phyloP scores from a whole-genome alignment of 2,797 vertebrate genomes.

The Hypotaenidia philippensis region DNA sequence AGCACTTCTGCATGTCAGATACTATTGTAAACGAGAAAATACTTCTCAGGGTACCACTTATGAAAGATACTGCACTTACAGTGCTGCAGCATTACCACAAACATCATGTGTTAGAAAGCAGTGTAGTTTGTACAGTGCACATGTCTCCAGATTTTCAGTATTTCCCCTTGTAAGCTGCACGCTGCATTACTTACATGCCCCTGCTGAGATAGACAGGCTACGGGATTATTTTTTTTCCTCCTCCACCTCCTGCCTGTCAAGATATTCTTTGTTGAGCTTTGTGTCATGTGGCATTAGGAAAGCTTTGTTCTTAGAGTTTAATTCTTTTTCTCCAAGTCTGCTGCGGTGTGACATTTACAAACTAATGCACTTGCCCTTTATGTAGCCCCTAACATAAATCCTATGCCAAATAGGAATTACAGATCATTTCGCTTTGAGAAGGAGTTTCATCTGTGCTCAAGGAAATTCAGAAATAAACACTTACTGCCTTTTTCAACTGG shows the following conservation, averaged over 20 bases:
- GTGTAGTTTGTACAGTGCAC: fast-evolving
- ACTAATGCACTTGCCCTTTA: slow-evolving; percentile 10
- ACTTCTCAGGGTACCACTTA: neutral
- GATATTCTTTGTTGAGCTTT: slow-evolving; percentile 49
- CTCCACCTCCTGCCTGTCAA: slow-evolving; percentile 52
- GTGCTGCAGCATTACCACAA: neutral
- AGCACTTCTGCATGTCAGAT: neutral
- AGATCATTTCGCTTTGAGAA: neutral
- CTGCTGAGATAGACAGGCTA: slow-evolving; percentile 41
- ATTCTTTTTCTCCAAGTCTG: neutral
- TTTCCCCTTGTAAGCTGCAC: neutral
- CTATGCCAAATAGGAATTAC: neutral
- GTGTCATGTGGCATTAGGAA: slow-evolving; percentile 45
- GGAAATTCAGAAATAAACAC: neutral
- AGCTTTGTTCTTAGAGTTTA: slow-evolving; percentile 35
- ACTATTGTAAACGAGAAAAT: neutral
- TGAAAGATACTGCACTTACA: neutral
- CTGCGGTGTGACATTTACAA: neutral
- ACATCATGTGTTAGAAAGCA: neutral
- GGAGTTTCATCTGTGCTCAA: neutral
- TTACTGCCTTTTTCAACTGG: neutral
- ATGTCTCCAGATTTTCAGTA: neutral
- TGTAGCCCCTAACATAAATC: neutral
- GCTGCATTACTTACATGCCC: neutral
- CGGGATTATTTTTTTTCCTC: neutral